A percentile compares a stretch with the other conserved stretches of the same genome.
Evolutionary conservation across 2,888 invertebrate species (phyloP).

Genomic region (Caenorhabditis sp.): DNA sequence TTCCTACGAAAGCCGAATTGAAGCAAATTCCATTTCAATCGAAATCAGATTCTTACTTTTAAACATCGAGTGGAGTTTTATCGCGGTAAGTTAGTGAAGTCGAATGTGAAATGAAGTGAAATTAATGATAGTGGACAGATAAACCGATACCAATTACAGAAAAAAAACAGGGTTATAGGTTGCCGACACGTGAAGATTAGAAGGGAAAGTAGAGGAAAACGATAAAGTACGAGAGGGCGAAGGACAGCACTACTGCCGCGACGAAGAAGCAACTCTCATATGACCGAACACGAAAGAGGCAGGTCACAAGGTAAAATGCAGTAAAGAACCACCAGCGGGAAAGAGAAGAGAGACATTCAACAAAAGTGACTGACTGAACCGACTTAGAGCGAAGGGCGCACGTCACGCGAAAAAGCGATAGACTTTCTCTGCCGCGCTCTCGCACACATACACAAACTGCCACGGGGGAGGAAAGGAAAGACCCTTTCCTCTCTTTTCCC

Average conservation of each 20-base stretch:
- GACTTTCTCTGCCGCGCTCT: slow-evolving; percentile 54
- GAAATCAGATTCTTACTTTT: slow-evolving; percentile 16
- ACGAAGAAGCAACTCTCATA: slow-evolving; percentile 60
- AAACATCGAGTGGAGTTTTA: slow-evolving; percentile 1
- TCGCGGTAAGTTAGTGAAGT: slow-evolving; percentile 17
- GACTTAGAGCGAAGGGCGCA: slow-evolving; percentile 58
- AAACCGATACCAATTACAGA: slow-evolving; percentile 17
- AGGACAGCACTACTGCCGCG: slow-evolving; percentile 9
- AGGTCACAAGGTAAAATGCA: slow-evolving; percentile 65
- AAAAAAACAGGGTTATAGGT: slow-evolving; percentile 3
- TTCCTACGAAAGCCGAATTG: background rate
- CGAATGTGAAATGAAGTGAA: slow-evolving; percentile 15
- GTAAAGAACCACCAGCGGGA: slow-evolving; percentile 52
- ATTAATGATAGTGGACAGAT: background rate
- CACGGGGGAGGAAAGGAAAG: slow-evolving; percentile 29
- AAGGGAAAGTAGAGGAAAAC: slow-evolving; percentile 21
- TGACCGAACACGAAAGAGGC: slow-evolving; percentile 61
- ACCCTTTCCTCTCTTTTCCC: slow-evolving; percentile 26
- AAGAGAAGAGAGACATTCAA: slow-evolving; percentile 47
- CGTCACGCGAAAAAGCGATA: slow-evolving; percentile 64
- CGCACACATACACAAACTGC: slow-evolving; percentile 56
- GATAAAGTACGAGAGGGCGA: slow-evolving; percentile 38
- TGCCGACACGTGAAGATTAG: slow-evolving; percentile 35
- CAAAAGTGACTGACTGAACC: slow-evolving; percentile 64
- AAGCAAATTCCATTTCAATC: background rate